These are phyloP conservation scores for Rhadinocentrus ornatus DNA, from an alignment of 2,797 vertebrate species.

Conservation along the genomic window DNA sequence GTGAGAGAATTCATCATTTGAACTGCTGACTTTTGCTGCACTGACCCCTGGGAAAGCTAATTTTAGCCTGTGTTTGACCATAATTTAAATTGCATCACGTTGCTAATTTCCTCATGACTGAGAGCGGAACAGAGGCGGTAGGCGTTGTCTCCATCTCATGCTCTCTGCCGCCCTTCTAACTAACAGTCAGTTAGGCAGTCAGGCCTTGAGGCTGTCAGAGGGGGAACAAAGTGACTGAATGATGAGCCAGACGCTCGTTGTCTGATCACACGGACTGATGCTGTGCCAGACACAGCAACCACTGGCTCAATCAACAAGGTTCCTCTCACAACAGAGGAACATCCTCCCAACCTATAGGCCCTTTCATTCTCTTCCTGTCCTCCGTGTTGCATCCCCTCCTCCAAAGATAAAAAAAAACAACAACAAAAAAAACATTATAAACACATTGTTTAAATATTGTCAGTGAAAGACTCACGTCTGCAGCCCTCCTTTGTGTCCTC, in stretches of 20 bases:
- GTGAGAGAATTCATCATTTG: slow-evolving; percentile 49
- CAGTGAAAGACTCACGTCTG: slow-evolving; percentile 23
- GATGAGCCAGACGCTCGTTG: slow-evolving; percentile 75
- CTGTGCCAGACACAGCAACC: slow-evolving; percentile 75
- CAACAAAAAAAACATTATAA: not conserved
- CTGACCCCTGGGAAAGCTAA: slow-evolving; percentile 66
- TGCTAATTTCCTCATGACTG: slow-evolving; percentile 65
- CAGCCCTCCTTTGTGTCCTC: slow-evolving; percentile 21
- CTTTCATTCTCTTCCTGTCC: slow-evolving; percentile 51
- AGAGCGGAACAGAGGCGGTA: slow-evolving; percentile 39
- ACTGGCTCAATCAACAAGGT: slow-evolving; percentile 73
- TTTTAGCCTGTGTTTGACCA: slow-evolving; percentile 59
- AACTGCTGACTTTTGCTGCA: slow-evolving; percentile 62
- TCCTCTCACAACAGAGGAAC: slow-evolving; percentile 70
- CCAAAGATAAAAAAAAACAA: not conserved
- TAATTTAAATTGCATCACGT: slow-evolving; percentile 67
- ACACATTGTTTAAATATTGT: slow-evolving; percentile 38
- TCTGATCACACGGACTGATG: slow-evolving; percentile 80
- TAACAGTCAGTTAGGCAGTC: slow-evolving; percentile 70
- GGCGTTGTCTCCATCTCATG: slow-evolving; percentile 37
- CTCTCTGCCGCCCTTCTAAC: slow-evolving; percentile 50
- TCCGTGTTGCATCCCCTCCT: slow-evolving; percentile 33
- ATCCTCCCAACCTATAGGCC: slow-evolving; percentile 52
- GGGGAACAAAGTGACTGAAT: slow-evolving; percentile 79
- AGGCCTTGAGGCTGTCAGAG: slow-evolving; percentile 78